phyloP scores from a whole-genome alignment of 2,113 vertebrate genomes.

The Azemiops feae region DNA sequence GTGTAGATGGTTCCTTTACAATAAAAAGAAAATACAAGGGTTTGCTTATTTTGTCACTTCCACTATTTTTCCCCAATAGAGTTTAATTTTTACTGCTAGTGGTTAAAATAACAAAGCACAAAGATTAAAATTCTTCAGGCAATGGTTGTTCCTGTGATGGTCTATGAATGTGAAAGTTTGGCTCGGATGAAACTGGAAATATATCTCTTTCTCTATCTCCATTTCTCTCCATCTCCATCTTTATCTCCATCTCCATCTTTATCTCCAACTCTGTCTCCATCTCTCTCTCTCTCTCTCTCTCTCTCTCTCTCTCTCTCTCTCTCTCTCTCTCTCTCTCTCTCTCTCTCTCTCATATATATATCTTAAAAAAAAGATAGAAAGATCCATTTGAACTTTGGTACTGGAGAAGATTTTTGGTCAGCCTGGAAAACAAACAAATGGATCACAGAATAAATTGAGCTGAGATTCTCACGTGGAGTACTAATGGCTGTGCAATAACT shows the following conservation, averaged over 20 bases:
- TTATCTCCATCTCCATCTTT: too few species aligned
- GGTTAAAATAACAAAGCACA: background rate
- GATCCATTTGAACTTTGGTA: background rate
- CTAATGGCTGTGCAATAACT: background rate
- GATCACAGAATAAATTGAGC: background rate
- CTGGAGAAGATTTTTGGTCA: background rate
- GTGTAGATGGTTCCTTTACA: constrained; percentile 77
- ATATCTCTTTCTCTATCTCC: background rate
- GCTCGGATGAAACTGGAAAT: background rate
- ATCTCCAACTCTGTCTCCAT: rapidly evolving
- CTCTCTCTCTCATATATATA: too few species aligned
- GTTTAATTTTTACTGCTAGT: background rate
- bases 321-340: too few species aligned
- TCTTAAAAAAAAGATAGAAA: background rate
- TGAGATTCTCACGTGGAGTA: background rate
- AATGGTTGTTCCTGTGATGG: background rate
- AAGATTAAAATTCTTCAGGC: background rate
- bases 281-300: too few species aligned
- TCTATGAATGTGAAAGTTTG: background rate
- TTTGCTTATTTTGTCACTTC: background rate
- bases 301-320: too few species aligned
- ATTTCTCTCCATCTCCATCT: too few species aligned
- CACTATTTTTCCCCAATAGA: background rate
- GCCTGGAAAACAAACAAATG: background rate
- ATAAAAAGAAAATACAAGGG: background rate